A percentile compares a stretch with the other conserved stretches of the same genome.
phyloP scores from a whole-genome alignment of 1,140 invertebrate species.

The Argopecten irradians region DNA sequence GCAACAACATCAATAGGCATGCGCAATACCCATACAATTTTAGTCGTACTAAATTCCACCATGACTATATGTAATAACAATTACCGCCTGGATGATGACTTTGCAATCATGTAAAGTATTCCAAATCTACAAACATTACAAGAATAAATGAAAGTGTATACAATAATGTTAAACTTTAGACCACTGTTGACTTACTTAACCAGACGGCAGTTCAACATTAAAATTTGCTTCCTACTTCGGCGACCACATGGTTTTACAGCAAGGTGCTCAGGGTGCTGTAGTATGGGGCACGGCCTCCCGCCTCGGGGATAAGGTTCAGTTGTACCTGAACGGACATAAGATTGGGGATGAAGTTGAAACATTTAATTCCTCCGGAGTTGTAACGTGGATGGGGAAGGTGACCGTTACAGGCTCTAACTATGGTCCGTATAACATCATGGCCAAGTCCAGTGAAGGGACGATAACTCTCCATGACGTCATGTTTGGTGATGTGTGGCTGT shows the following conservation, averaged over 20 bases:
- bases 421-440: conserved; percentile 48
- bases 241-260: conserved; percentile 61
- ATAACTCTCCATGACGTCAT: conserved; percentile 63
- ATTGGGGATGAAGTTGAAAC: neutral
- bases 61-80: too few relatives aligned
- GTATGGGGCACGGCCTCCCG: conserved; percentile 64
- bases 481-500: conserved; percentile 73
- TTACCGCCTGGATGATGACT: too few relatives aligned
- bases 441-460: conserved; percentile 44
- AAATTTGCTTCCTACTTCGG: conserved; percentile 53
- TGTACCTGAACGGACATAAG: conserved; percentile 44
- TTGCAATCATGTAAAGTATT: too few relatives aligned
- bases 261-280: conserved; percentile 51
- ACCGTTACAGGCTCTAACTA: neutral
- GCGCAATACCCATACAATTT: too few relatives aligned
- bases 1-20: too few relatives aligned
- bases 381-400: conserved; percentile 51
- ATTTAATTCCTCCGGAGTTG: neutral
- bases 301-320: conserved; percentile 51
- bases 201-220: conserved; percentile 29
- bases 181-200: too few relatives aligned
- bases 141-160: too few relatives aligned
- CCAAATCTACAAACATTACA: too few relatives aligned
- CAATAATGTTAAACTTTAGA: too few relatives aligned
- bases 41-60: too few relatives aligned